Percentiles rank a stretch among this genome's conserved stretches.
Evolutionary conservation across 2,113 vertebrate genomes (phyloP).

Genomic region (Loxodonta africana): DNA sequence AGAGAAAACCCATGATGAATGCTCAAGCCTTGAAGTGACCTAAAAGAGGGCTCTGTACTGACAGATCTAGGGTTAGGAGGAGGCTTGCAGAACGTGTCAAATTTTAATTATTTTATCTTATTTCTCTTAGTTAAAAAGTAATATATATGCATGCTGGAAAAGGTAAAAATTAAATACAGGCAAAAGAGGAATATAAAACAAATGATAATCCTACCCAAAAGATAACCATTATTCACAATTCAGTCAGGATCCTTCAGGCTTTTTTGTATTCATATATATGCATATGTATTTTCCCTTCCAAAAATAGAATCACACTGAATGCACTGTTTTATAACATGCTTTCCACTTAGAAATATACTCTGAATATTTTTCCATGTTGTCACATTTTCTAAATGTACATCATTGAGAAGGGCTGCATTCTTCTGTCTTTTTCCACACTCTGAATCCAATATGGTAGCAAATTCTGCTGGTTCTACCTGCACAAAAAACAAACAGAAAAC

Average conservation of each 20-base stretch:
- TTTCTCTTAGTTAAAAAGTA: conserved; percentile 39
- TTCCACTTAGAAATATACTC: not conserved
- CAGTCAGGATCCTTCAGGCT: not conserved
- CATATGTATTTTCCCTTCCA: not conserved
- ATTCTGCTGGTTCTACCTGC: not conserved
- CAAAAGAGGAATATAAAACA: conserved; percentile 8
- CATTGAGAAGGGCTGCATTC: not conserved
- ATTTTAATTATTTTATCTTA: not conserved
- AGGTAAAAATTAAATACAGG: not conserved
- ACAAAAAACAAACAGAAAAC: not conserved
- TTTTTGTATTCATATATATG: not conserved
- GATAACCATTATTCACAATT: not conserved
- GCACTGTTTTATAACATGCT: not conserved
- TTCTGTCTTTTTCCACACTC: not conserved
- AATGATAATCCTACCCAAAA: not conserved
- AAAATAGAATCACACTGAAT: not conserved
- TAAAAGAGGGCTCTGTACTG: not conserved
- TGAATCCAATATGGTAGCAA: not conserved
- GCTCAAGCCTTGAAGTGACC: not conserved
- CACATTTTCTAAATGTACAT: not conserved
- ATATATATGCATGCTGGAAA: not conserved
- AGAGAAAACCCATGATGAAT: not conserved
- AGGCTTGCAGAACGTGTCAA: not conserved
- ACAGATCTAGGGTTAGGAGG: not conserved
- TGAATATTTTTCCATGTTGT: not conserved